These are phyloP conservation scores for Eira barbara DNA, from an alignment of 2,113 vertebrate species.

Conservation along the genomic window DNA sequence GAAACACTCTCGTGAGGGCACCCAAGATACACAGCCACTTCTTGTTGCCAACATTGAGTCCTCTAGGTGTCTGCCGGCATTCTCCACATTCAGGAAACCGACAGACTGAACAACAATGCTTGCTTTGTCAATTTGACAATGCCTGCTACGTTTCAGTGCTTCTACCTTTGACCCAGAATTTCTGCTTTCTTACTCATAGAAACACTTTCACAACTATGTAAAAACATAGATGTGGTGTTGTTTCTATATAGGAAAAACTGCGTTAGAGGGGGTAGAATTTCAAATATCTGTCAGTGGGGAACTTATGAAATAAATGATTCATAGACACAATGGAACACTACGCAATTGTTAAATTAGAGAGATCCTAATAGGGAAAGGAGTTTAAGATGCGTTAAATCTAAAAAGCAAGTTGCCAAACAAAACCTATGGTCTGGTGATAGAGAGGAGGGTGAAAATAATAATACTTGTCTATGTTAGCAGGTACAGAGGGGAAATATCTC, in stretches of 20 bases:
- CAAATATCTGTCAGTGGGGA: neutral
- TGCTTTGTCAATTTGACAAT: neutral
- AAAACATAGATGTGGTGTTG: neutral
- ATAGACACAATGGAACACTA: neutral
- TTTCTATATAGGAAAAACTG: neutral
- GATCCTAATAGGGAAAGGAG: neutral
- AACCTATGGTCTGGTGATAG: neutral
- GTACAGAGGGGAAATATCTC: neutral
- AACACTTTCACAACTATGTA: neutral
- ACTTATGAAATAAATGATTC: neutral
- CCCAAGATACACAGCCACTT: neutral
- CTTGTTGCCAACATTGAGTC: neutral
- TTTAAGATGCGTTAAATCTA: neutral
- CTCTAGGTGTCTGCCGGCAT: neutral
- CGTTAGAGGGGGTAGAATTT: neutral
- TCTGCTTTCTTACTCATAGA: neutral
- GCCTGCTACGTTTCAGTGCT: neutral
- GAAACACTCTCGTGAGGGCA: accelerated
- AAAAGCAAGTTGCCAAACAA: neutral
- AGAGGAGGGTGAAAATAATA: neutral
- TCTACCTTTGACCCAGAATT: neutral
- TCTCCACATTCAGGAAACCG: neutral
- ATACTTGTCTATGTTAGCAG: neutral
- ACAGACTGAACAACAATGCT: neutral
- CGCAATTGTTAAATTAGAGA: neutral